Base-by-base conservation (phyloP, 2,888 invertebrate genomes). In the Anoncus sp. region DNA sequence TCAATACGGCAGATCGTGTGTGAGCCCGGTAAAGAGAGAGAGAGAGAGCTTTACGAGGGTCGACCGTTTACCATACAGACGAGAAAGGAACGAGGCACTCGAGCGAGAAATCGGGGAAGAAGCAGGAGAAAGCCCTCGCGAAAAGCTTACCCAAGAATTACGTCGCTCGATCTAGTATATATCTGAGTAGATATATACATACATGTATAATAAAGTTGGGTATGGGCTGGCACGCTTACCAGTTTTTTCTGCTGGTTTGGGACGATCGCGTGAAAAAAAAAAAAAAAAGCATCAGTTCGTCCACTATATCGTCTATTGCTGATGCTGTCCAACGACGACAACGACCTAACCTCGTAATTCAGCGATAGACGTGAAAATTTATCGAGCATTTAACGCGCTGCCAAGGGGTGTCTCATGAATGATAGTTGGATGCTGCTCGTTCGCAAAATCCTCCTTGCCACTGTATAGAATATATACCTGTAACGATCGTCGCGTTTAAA, bases 1-100 rank as follows among this genome's bases (percentile, higher is more conserved):
- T 1, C 22, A 24, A 27, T 20, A 38, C n/a, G 22, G 38, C 9
- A 3, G 24, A 65, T 63, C 35, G 63, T 38, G 22, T 14, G 59
- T 40, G 22, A 16, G 20, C 27, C 2, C 51, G 59, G 20, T 49
- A 31, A 7, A 24, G 59, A 24, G 35, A 35, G 66, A 7, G 18
- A 38, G 55, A 20, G 45, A 24, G 60, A 53, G 65, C 53, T 77
- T 77, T 74, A 74, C 69, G 74, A 74, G 74, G 74, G 74, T 74
- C 65, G 51, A 70, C 70, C 73, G 73, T 65, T 77, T 77, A 77
- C 74, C 77, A 77, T 77, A 77, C 74, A 74, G 77, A 77, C 77
- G 74, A 77, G 77, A 77, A 74, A 77, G 77, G 70, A 77, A 77
- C 74, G 77, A 77, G 77, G 51, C 65, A 70, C 73, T 77, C 77